Base-by-base conservation (phyloP, 2,888 invertebrate species). In the Patella pellucida region DNA sequence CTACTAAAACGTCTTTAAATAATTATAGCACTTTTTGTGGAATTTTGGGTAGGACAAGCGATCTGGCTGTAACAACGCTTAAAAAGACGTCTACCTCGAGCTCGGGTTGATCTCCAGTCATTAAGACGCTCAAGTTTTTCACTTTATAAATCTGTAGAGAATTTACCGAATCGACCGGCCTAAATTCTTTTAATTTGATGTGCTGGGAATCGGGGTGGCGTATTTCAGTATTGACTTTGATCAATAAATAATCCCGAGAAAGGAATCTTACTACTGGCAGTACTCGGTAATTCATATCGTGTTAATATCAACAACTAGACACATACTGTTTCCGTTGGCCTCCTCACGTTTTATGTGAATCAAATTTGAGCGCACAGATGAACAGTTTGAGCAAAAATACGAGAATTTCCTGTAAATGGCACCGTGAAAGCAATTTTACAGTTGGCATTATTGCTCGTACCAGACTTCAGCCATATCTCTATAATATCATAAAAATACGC, bases 181-280 rank as follows among this genome's bases (percentile, higher is more conserved):
- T 62, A 19, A 62, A 62, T 62, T 62, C 19, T 62, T 23, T 19
- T 62, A 62, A 62, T 62, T 62, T 62, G 62, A 62, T 62, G 62
- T 62, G 41, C 41, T 41, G 41, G 23, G 62, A 62, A 23, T 23
- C 19, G 62, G 19, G 62, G 19, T 62, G 23, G 62, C 62, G 62
- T 23, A 62, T 62, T 62, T 62, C 62, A 62, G 62, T 23, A 19
- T 62, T 62, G 62, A 62, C 62, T 62, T 62, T 62, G 62, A 62
- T 62, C 62, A 62, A 62, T 62, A 62, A 62, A 62, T 62, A 62
- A 62, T 23, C 23, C 62, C 23, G 23, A 41, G 41, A 41, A 41
- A 41, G 41, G 41, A 41, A 41, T 41, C 41, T 41, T 41, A 41
- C 41, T 41, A 41, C 41, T 41, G 41, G 41, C 41, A 41, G 41